Base-by-base conservation (phyloP, 2,888 invertebrate species). In the Busseola fusca region DNA sequence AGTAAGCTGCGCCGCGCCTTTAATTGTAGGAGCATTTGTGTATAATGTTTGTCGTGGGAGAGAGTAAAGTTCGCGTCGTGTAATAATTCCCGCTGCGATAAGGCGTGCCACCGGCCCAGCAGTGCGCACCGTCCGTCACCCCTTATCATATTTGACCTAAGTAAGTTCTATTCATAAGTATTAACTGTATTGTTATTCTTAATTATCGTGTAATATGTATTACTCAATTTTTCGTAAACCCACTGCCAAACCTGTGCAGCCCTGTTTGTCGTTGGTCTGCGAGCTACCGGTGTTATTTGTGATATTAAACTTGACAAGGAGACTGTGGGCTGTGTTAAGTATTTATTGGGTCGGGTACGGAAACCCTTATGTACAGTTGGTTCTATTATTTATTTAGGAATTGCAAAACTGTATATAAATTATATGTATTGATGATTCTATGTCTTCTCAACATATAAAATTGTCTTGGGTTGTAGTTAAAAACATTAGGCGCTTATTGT, bases 141-240 rank as follows among this genome's bases (percentile, higher is more conserved):
- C 89, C 83, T 90, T 91, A 88, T 91, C 88, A 87, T 93, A 93
- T 91, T 93, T 91, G 89, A 89, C 86, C 71, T 92, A 92, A 88
- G 84, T 93, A 92, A 93, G 91, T 88, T 91, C 88, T 91, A 93
- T 90, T 92, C 78, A 77, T 95, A 95, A 95, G 95, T 95, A 94
- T 93, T 94, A 94, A 93, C 91, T 92, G 91, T 95, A 95, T 92
- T 95, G 95, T 95, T 94, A 95, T 95, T 93, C 90, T 92, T 93
- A 91, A 92, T 91, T 93, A 91, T 92, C 91, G 83, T 92, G 82
- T 84, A 91, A 74, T 73, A 74, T 90, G 89, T 91, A 91, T 88
- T 88, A 91, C 89, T 92, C 90, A 84, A 91, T 88, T 93, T 86
- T 90, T 88, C 87, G 83, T 87, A 84, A 89, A 89, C 88, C 89